Base-by-base conservation (phyloP, 2,888 invertebrate species). In the Itoplectis maculator region DNA sequence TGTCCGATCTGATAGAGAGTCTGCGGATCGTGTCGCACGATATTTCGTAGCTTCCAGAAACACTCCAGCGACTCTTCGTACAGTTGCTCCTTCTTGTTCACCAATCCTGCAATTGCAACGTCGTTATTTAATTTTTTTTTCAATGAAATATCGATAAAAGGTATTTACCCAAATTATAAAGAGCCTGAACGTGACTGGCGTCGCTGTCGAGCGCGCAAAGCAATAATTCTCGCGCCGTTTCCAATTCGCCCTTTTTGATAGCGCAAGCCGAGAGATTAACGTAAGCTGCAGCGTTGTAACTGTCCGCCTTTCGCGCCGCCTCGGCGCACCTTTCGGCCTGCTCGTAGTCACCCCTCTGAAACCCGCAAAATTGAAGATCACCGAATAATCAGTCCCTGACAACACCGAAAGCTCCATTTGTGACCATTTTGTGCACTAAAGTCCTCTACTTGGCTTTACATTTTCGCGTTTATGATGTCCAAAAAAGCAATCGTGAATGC, bases 211-310 rank as follows among this genome's bases (percentile, higher is more conserved):
- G 92, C 0, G 98, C 98, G 85, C 95, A 96, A 75, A 95, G 94
- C 87, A 96, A 95, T 88, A 95, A 95, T 86, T 95, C 95, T 82
- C 95, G 94, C 0, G 97, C 97, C 87, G 95, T 95, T 82, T 96
- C 95, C 59, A 94, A 94, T 84, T 97, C 96, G 29, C 95, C 95
- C 88, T 95, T 95, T 54, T 95, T 94, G 90, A 96, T 95, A 81
- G 96, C 95, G 87, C 97, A 96, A 87, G 97, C 97, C 6, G 97
- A 97, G 89, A 97, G 95, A 93, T 98, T 98, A 2, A 98, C 97
- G 88, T 96, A 95, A 6, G 97, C 97, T 88, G 96, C 95, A 0
- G 97, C 95, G 92, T 96, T 97, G 88, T 96, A 96, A 79, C 95
- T 95, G 88, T 97, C 97, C 8, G 96, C 94, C 87, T 95, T 94